Evolutionary conservation across 2,113 vertebrate species (phyloP), one percentile per base, ranked within the genome.

Genomic region (Clarias gariepinus): DNA sequence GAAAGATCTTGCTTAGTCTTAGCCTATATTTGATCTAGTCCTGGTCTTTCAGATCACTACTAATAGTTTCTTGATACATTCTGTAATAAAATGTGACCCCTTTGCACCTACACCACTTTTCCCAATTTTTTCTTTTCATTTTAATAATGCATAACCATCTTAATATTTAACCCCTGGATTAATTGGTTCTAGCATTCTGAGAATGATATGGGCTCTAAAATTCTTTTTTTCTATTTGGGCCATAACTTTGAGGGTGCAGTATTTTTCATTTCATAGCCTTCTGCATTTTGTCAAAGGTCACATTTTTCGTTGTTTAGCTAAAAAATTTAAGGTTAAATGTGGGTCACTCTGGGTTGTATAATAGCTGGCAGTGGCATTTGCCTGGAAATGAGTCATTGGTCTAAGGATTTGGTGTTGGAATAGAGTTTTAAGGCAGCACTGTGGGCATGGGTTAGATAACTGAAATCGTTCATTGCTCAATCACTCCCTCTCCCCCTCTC

Each of bases 111-210:
- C 16, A 28, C n/a, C 1, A 3, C 13, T 25, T 52, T 52, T 25
- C 36, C 2, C 0, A 6, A 1, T 15, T 25, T 52, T 25, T n/a
- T 1, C 3, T 36, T 15, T 21, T 25, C 41, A 55, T 57, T 78
- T 25, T 23, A 55, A 55, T 78, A 28, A 78, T 78, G 55, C 52
- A 28, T 78, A 19, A 57, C n/a, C 13, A 18, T 41, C 23, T n/a
- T 76, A 76, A 76, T 53, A n/a, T 78, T 78, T 78, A 78, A 78
- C 74, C 74, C 74, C 15, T n/a, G 52, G 74, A 78, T 55, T 55
- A 15, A 78, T 57, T 30, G 15, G 4, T n/a, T 28, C 52, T 10
- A 55, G 47, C 25, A 16, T 8, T 55, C 15, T 4, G 7, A 78
- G 15, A 77, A 74, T 1, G 21, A 74, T 12, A 74, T 13, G 6